Base-by-base conservation (phyloP, 37 sponge, comb jelly and placozoan species). In the Spongilla lacustris region DNA sequence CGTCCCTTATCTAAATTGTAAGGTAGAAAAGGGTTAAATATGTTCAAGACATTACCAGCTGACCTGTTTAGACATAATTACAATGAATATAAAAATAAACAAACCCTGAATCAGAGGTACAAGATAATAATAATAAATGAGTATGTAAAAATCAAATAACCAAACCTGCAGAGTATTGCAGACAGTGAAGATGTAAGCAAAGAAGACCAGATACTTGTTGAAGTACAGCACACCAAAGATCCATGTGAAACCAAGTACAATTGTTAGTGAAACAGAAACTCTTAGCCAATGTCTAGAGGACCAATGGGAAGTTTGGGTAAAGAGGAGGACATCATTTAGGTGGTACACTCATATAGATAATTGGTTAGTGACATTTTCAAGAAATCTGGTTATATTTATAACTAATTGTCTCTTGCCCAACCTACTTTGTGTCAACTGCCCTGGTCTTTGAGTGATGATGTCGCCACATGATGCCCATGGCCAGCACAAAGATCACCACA, bases 171-270 rank as follows among this genome's bases (percentile, higher is more conserved):
- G 74, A 27, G 78, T 78, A 28, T 29, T 73, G 78, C 75, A 74
- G 25, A 92, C 50, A 26, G 86, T 66, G 17, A 85, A 88, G 34
- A 92, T 71, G 83, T 80, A 81, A 2, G 83, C 77, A 36, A 92
- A 37, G 77, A 84, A 85, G 3, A 83, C 28, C 23, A 88, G 36
- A 0, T 68, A 50, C 33, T 68, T 69, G 50, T 79, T 76, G 27
- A 92, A 85, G 2, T 48, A 46, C 14, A 88, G 26, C 31, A 92
- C 31, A 29, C 89, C 89, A 73, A 85, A 50, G 24, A 92, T 73
- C 89, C 89, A 92, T 11, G 85, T 71, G 30, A 92, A 85, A 0
- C 93, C 93, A 84, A 92, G 80, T 49, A 85, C 66, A 37, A 88
- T 66, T 8, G 85, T 35, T 13, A 92, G 74, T 26, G 89, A 82